Percentiles rank a stretch among this genome's conserved stretches.
These are phyloP conservation scores for Agrochola lota DNA, from an alignment of 2,888 invertebrate species.

Conservation along the genomic window DNA sequence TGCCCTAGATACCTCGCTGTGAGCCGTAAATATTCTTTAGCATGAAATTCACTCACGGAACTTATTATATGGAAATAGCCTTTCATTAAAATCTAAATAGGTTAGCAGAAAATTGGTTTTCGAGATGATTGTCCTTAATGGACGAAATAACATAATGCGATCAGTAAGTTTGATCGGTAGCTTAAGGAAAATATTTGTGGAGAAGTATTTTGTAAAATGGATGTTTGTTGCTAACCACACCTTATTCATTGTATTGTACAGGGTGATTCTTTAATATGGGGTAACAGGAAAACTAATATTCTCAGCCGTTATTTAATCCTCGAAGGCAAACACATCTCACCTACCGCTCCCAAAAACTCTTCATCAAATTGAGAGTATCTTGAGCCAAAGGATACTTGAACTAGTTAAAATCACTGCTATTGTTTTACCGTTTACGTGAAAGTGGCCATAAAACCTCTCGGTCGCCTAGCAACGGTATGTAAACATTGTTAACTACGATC, in stretches of 20 bases:
- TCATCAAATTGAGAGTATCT: conserved; percentile 28
- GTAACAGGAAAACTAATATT: background rate
- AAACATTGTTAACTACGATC: conserved; percentile 75
- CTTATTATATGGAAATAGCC: conserved; percentile 14
- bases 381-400: conserved; percentile 25
- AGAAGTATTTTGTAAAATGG: background rate
- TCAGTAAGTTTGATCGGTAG: background rate
- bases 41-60: conserved; percentile 21
- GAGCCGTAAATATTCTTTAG: conserved; percentile 31
- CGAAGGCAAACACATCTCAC: background rate
- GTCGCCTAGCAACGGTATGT: conserved; percentile 74
- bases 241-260: no score
- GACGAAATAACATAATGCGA: background rate
- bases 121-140: background rate
- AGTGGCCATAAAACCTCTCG: conserved; percentile 65
- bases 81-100: conserved; percentile 12
- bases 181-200: no score
- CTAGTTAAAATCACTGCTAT: conserved; percentile 54
- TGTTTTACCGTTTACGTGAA: conserved; percentile 53
- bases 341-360: conserved; percentile 1
- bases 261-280: background rate
- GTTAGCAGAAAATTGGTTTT: background rate
- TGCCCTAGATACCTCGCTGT: conserved; percentile 24
- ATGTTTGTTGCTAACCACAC: background rate
- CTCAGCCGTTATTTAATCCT: background rate